Base-by-base conservation (phyloP, 2,797 vertebrate genomes). In the Pangasius sanitwongsei region DNA sequence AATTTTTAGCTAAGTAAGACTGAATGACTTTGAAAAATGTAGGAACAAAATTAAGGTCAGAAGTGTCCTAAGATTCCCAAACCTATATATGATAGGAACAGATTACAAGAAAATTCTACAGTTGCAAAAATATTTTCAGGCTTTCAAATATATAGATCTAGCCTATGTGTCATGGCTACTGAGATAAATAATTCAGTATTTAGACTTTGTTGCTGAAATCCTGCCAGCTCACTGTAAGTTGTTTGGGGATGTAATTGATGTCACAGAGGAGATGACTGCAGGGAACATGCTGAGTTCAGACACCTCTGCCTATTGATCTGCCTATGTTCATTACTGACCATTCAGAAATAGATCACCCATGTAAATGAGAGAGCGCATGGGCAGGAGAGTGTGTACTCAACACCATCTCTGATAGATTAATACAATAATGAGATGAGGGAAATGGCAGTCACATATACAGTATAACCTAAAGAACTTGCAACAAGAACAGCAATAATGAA, bases 321-420 rank as follows among this genome's bases (percentile, higher is more conserved):
- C 78, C 83, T 61, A 85, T 61, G 55, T 67, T 20, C 34, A 78
- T 16, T 9, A 50, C 20, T 55, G 13, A 59, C 75, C 31, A 72
- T 81, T 72, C 74, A 69, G 61, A 81, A 86, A 86, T 13, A 86
- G 84, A 86, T 85, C 88, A 74, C 77, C 84, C 55, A 89, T 75
- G 12, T 48, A 86, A 78, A 84, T 48, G 63, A 48, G 31, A 67
- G 25, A 9, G 25, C 9, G 13, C 7, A 37, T 31, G 20, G 8
- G 44, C 31, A 82, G 53, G 65, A 61, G 20, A 25, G 37, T 31
- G 41, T 48, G 37, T 55, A 9, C n/a, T 31, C 25, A 55, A 55
- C 15, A 78, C 50, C 28, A 55, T 55, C 48, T 16, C 44, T 50
- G 44, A 77, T 1, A 31, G n/a, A 55, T 55, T 31, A 78, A 31